Base-by-base conservation (phyloP, 2,113 vertebrate species). In the Phyllostomus discolor region DNA sequence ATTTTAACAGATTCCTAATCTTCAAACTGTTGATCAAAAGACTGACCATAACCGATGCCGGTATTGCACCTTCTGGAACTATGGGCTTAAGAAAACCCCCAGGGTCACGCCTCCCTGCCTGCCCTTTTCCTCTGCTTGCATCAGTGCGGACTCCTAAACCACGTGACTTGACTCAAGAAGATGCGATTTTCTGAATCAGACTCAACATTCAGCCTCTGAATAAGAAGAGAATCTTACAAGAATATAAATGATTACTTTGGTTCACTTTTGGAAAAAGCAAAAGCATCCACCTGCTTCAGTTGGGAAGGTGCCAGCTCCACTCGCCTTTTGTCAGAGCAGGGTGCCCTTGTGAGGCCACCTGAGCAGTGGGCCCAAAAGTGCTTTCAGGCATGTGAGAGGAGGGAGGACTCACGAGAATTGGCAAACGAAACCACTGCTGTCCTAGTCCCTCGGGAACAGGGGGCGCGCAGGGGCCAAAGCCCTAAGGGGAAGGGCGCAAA, bases 1-100 rank as follows among this genome's bases (percentile, higher is more conserved):
- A 98, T 97, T 94, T 92, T 90, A 92, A 96, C 99, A 99, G 99
- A 99, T 98, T 97, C 99, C 97, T 99, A 99, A 99, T 98, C 91
- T 91, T 89, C 98, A 95, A 84, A 84, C 93, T 96, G 81, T 78
- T 97, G 93, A 95, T 97, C 92, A 97, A 98, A 97, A 99, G 98
- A 98, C 98, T 98, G 97, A 96, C 96, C 96, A 94, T 38, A 98
- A 95, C 97, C 97, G 98, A 95, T 97, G 98, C 98, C 98, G 98
- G 98, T 98, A 98, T 98, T 98, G 99, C 99, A 99, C 98, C 99
- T 99, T 99, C 98, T 98, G 96, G 98, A 98, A 98, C 1, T 48
- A 97, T 96, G 98, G 97, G 98, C 98, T 98, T 97, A 97, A 98
- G 95, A 98, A 88, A 94, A 98, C 91, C 97, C 98, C 98, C 98